Evolutionary conservation across 2,113 vertebrate genomes (phyloP), one percentile per base, ranked within the genome.

Genomic region (Nymphicus hollandicus): DNA sequence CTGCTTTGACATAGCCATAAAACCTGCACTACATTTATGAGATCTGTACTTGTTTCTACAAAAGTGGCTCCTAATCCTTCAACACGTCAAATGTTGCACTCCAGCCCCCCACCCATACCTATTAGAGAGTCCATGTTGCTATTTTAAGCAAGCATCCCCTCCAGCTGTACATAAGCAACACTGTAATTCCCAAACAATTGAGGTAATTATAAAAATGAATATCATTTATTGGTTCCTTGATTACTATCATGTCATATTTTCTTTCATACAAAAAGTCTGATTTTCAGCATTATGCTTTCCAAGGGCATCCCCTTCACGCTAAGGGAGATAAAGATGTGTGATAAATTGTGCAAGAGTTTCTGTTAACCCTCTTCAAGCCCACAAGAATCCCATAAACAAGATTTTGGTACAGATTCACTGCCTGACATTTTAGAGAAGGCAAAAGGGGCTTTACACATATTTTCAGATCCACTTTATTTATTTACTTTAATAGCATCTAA

Each of bases 151-250:
- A 94, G 52, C 65, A 72, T 39, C 41, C 89, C 82, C 86, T 92
- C 74, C 44, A 85, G 55, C 89, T 84, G 58, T 87, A 91, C 60
- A 87, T 64, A 72, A 86, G 61, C 72, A 91, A 94, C 41, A 70
- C 81, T 83, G 86, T 56, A 76, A 95, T 95, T 91, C 96, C 93
- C 97, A 97, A 96, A 98, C 89, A 98, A 97, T 29, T 94, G 96
- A 98, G 97, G 97, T 97, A 96, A 96, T 93, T 97, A 91, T 97
- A 97, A 97, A 98, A 97, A 97, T 97, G 95, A 97, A 94, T 96
- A 98, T 97, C 95, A 98, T 98, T 98, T 97, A 98, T 98, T 98
- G 90, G 88, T 88, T 89, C 77, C 97, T 98, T 97, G 55, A 97
- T 97, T 97, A 97, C 97, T 95, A 93, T 87, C 95, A 96, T 39